Base-by-base conservation (phyloP, 2,888 invertebrate genomes). In the Sycophila texana region DNA sequence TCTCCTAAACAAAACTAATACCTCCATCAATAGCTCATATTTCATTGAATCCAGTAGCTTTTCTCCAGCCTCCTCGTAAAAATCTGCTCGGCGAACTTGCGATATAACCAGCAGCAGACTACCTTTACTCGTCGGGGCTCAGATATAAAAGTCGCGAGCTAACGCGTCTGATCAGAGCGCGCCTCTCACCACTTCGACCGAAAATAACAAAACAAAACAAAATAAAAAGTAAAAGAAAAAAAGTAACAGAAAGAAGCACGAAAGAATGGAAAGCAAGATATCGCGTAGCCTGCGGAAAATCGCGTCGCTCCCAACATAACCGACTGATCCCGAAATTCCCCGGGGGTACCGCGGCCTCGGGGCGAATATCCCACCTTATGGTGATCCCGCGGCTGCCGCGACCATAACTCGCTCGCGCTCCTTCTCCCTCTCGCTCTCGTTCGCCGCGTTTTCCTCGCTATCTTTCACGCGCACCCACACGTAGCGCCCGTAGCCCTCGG, bases 341-440 rank as follows among this genome's bases (percentile, higher is more conserved):
- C 68, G 72, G 67, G 77, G 67, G n/a, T 12, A 66, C 55, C 61
- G 22, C 63, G 85, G 87, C 86, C 82, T 80, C 67, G 85, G 84
- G 84, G 85, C 26, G 85, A 86, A 87, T 88, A 89, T 89, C 89
- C 89, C 87, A 88, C 86, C 89, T 90, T 90, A 90, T 89, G 90
- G 89, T 90, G 89, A 90, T 90, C 90, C 89, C 86, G 86, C 85
- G 86, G 85, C 86, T 80, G 81, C 84, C 85, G 88, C 85, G 83
- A 83, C 85, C 86, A 88, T 89, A 89, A 89, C 86, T 89, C 86
- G 85, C 82, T 78, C 82, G 83, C 85, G 83, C 85, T 83, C 85
- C 87, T 87, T 85, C 57, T 26, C 26, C 12, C 55, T 39, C 68
- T 53, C 13, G 66, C 30, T 65, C 47, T 47, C 13, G 66, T 16